Conservation (phyloP, 2,888 invertebrate species). For the Ditylenchus weischeri region DNA sequence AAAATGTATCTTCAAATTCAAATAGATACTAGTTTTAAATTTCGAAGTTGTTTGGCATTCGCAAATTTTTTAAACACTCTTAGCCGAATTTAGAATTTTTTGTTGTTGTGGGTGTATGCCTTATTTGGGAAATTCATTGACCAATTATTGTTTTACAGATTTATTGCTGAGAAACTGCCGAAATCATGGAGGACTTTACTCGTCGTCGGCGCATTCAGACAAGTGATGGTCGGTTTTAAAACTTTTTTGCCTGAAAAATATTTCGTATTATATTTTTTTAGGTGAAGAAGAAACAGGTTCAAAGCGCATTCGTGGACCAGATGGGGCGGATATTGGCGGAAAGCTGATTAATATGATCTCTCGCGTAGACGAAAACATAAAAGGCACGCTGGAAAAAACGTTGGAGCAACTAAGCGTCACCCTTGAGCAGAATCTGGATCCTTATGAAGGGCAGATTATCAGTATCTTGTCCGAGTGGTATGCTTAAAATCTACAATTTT, state of each 20-base stretch:
- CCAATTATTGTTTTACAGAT: too few species aligned
- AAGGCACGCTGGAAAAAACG: slow-evolving; percentile 87
- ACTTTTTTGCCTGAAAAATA: not conserved
- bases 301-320: slow-evolving; percentile 11
- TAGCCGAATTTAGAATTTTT: too few species aligned
- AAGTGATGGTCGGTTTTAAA: not conserved
- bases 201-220: not conserved
- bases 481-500: slow-evolving; percentile 22
- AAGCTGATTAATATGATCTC: slow-evolving; percentile 29
- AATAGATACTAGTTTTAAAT: too few species aligned
- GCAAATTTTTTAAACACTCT: too few species aligned
- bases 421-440: slow-evolving; percentile 86
- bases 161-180: too few species aligned
- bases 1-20: too few species aligned
- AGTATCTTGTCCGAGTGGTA: slow-evolving; percentile 84
- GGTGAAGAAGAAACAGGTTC: not conserved
- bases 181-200: slow-evolving; percentile 9
- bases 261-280: not conserved
- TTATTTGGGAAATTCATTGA: too few species aligned
- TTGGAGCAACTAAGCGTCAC: slow-evolving; percentile 91
- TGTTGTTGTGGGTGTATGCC: too few species aligned
- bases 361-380: slow-evolving; percentile 64
- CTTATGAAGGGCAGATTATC: slow-evolving; percentile 85
- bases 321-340: slow-evolving; percentile 30
- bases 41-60: too few species aligned